A percentile compares a stretch with the other conserved stretches of the same genome.
These are phyloP conservation scores for Hydrotaea cyrtoneurina DNA, from an alignment of 2,888 invertebrate species.

Conservation along the genomic window DNA sequence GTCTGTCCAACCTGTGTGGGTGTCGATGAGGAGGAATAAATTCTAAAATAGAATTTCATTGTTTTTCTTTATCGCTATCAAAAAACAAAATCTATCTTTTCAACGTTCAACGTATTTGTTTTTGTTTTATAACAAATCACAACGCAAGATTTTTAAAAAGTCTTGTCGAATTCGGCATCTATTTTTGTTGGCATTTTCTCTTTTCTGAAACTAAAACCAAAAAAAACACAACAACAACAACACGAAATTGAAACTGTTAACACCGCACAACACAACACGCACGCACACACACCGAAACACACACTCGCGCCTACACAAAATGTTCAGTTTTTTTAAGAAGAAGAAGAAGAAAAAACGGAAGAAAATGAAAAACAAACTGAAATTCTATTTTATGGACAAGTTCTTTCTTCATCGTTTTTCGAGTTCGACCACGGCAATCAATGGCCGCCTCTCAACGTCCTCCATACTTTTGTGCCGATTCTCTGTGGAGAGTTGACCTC, in stretches of 20 bases:
- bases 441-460: not conserved
- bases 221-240: slow-evolving; percentile 53
- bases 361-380: slow-evolving; percentile 49
- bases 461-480: slow-evolving; percentile 63
- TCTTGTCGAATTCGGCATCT: slow-evolving; percentile 71
- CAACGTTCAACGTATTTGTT: slow-evolving; percentile 48
- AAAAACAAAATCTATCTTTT: slow-evolving; percentile 22
- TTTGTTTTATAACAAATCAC: slow-evolving; percentile 41
- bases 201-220: slow-evolving; percentile 61
- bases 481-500: slow-evolving; percentile 58
- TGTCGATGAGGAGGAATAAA: slow-evolving; percentile 90
- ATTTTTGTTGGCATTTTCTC: slow-evolving; percentile 73
- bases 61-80: slow-evolving; percentile 46
- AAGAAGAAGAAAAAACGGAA: slow-evolving; percentile 10
- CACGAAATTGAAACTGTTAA: slow-evolving; percentile 44
- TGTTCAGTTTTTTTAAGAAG: slow-evolving; percentile 42
- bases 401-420: slow-evolving; percentile 62
- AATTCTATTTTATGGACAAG: slow-evolving; percentile 64
- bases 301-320: slow-evolving; percentile 48
- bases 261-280: slow-evolving; percentile 29
- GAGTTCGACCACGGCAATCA: slow-evolving; percentile 5
- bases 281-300: slow-evolving; percentile 45
- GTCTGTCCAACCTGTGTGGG: slow-evolving; percentile 97
- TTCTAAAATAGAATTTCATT: slow-evolving; percentile 68
- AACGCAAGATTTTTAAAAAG: slow-evolving; percentile 49